These are phyloP conservation scores for Drosophila leontia DNA, from an alignment of 1,140 invertebrate species.

Conservation along the genomic window DNA sequence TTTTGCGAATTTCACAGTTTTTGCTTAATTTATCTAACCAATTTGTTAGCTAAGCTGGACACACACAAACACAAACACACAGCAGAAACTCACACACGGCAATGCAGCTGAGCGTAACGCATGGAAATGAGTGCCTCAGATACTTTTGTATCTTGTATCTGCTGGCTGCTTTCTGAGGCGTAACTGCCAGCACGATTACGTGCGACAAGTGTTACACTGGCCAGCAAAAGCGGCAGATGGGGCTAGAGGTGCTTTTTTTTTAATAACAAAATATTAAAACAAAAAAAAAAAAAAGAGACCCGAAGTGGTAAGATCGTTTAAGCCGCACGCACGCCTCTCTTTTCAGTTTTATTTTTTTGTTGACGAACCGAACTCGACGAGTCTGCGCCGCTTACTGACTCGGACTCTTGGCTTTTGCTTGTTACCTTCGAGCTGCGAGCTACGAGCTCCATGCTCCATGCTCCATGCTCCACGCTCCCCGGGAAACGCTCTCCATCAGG, in stretches of 20 bases:
- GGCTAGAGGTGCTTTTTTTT: constrained; percentile 1
- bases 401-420: constrained; percentile 29
- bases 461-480: neutral
- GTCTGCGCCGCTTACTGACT: constrained; percentile 75
- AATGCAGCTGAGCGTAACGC: constrained; percentile 73
- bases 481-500: constrained; percentile 1
- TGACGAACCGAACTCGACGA: constrained; percentile 63
- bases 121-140: constrained; percentile 52
- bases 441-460: neutral
- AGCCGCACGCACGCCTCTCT: constrained; percentile 13
- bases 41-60: constrained; percentile 70
- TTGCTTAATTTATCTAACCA: constrained; percentile 70
- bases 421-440: constrained; percentile 3
- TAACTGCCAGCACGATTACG: constrained; percentile 71
- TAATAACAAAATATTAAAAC: neutral
- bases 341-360: neutral
- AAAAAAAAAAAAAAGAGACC: neutral
- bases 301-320: constrained; percentile 15
- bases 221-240: constrained; percentile 34
- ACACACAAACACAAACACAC: constrained; percentile 17
- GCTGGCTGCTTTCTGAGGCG: constrained; percentile 65
- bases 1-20: constrained; percentile 51
- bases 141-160: constrained; percentile 61
- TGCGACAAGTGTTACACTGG: constrained; percentile 45
- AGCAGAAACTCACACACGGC: neutral